phyloP scores from a whole-genome alignment of 92 coral and sea anemone species.

The Epizoanthus ramosus region DNA sequence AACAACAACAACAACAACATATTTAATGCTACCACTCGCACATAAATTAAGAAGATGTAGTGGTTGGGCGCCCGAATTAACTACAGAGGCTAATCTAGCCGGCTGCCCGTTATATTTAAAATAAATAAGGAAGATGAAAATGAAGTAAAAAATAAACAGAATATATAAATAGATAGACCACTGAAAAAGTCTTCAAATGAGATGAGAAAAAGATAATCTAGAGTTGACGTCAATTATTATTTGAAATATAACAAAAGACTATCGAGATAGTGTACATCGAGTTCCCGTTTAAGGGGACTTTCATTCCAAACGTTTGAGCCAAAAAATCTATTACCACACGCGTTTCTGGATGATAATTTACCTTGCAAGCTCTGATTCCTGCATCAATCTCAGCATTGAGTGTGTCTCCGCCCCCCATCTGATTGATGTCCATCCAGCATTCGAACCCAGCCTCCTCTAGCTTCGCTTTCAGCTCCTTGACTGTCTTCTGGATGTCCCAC shows the following conservation, averaged over 20 bases:
- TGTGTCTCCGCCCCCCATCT: constrained; percentile 72
- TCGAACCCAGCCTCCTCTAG: constrained; percentile 59
- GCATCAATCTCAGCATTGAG: constrained; percentile 64
- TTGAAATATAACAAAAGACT: neutral
- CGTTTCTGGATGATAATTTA: neutral
- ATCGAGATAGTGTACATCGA: neutral
- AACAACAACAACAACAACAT: too few species aligned
- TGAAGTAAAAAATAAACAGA: too few species aligned
- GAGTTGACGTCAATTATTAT: too few species aligned
- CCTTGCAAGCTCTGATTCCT: constrained; percentile 69
- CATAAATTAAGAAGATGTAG: too few species aligned
- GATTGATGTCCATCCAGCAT: constrained; percentile 75
- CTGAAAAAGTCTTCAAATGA: too few species aligned
- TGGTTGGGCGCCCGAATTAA: too few species aligned
- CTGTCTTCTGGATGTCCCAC: constrained; percentile 62
- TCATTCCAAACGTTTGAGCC: neutral
- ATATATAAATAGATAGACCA: too few species aligned
- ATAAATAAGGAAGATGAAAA: too few species aligned
- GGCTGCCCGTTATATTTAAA: too few species aligned
- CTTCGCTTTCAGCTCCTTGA: constrained; percentile 44
- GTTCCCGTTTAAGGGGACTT: neutral
- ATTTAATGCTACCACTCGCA: too few species aligned
- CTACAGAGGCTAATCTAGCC: too few species aligned
- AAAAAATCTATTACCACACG: neutral
- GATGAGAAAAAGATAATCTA: too few species aligned